Base-by-base conservation (phyloP, 2,888 invertebrate genomes). In the Toxonevra muliebris region DNA sequence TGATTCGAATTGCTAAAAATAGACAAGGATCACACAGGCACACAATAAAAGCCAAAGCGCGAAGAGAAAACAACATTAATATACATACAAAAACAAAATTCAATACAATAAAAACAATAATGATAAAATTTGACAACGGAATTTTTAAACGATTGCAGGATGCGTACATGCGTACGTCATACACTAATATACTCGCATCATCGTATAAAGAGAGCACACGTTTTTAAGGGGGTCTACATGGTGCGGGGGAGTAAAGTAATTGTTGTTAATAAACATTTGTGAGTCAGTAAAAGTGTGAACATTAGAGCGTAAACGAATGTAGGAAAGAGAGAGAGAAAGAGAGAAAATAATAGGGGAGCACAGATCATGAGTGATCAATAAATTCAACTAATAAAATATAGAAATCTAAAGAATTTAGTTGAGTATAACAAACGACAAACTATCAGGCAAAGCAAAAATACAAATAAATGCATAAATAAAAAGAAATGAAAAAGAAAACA, bases 1-100 rank as follows among this genome's bases (percentile, higher is more conserved):
- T 48, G 48, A 48, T 48, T 1, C 15, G 15, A 48, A 10, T n/a
- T n/a, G 20, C 63, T 67, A 67, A 63, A 67, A 62, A 62, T 67
- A 67, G 59, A 41, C 52, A 67, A 67, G 67, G 67, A 67, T 67
- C 67, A 63, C 53, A 30, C 42, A 62, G 52, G 42, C 50, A 67
- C 62, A 62, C 63, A 62, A 63, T 53, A 59, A 50, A 53, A 61
- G n/a, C n/a, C 41, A 59, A 42, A 41, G 15, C 0, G 10, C 30
- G 3, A 30, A 30, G 30, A 30, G 30, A 30, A 30, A 48, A n/a
- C 48, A 5, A 48, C 48, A 48, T 13, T 15, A 48, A 48, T 48
- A 15, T n/a, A 48, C 45, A 45, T 11, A 45, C n/a, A 5, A 5
- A 5, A 15, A 15, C 11, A 48, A 48, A 48, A 9, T 48, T n/a